These are phyloP conservation scores for Paramuricea clavata DNA, from an alignment of 92 coral and sea anemone species.

Conservation along the genomic window DNA sequence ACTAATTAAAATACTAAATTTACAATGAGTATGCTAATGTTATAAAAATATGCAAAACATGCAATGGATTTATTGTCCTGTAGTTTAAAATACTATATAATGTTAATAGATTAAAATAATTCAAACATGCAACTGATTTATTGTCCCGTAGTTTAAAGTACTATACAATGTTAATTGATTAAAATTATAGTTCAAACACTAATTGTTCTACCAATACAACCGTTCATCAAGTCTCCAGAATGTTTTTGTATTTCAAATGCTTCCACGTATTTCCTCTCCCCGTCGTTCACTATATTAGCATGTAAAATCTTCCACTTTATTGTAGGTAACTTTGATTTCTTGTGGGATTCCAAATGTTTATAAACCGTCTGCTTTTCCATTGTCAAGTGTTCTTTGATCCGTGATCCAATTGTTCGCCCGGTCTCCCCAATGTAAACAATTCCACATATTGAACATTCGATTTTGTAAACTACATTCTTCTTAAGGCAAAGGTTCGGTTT, in stretches of 20 bases:
- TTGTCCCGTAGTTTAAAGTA: too few species aligned
- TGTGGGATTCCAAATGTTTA: slow-evolving; percentile 33
- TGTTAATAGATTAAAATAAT: too few species aligned
- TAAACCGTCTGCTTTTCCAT: slow-evolving; percentile 54
- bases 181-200: not conserved
- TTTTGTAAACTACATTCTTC: slow-evolving; percentile 57
- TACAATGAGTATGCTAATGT: not conserved
- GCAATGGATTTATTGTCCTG: too few species aligned
- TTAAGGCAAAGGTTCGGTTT: slow-evolving; percentile 43
- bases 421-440: slow-evolving; percentile 54
- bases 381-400: slow-evolving; percentile 46
- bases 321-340: not conserved
- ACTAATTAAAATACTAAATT: not conserved
- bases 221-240: not conserved
- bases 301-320: not conserved
- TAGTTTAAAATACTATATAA: too few species aligned
- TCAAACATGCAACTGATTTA: too few species aligned
- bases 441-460: slow-evolving; percentile 27
- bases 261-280: not conserved
- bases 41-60: not conserved
- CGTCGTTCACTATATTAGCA: not conserved
- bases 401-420: slow-evolving; percentile 47
- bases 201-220: not conserved
- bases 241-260: not conserved
- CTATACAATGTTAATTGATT: not conserved